Base-by-base conservation (phyloP, 2,797 vertebrate species). In the Vireo griseus region DNA sequence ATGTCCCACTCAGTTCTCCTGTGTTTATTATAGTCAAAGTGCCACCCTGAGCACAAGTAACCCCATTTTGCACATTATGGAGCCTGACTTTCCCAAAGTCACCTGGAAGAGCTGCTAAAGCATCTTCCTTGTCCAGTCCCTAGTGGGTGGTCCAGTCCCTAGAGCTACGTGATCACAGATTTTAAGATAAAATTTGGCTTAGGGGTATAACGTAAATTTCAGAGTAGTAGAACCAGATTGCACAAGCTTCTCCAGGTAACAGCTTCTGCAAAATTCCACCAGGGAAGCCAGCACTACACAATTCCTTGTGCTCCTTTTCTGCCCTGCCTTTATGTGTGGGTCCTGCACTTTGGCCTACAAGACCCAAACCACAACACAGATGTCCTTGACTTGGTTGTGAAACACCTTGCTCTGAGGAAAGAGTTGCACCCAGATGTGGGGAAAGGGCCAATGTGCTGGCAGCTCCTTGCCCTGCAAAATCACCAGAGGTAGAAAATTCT, bases 371-470 rank as follows among this genome's bases (percentile, higher is more conserved):
- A 54, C 58, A 75, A 52, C 47, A 61, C 5, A 7, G 26, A 52
- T 66, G 59, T 33, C 85, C 87, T 66, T 90, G 55, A 86, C 8
- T 31, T 26, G 47, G 6, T 52, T 95, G 83, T 89, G 89, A 92
- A 96, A 94, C 28, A 63, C 48, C 16, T 63, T 0, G 3, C 0
- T 13, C 24, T 45, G 29, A 84, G 47, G 37, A 69, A 73, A 21
- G 16, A 40, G 5, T 28, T 9, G 8, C 14, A 69, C 29, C 14
- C 42, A 31, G 28, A 12, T 0, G 0, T 18, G 55, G 71, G 28
- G 37, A 76, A 89, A 85, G 59, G 29, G n/a, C 28, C 0, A 0
- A 40, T 0, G 0, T 4, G 8, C 55, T 77, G 74, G 71, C 28
- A 72, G 61, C 47, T 81, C 50, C 74, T 82, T 92, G 74, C 73